These are phyloP conservation scores for Drosophila nannoptera DNA, from an alignment of 1,140 invertebrate genomes.

Conservation along the genomic window DNA sequence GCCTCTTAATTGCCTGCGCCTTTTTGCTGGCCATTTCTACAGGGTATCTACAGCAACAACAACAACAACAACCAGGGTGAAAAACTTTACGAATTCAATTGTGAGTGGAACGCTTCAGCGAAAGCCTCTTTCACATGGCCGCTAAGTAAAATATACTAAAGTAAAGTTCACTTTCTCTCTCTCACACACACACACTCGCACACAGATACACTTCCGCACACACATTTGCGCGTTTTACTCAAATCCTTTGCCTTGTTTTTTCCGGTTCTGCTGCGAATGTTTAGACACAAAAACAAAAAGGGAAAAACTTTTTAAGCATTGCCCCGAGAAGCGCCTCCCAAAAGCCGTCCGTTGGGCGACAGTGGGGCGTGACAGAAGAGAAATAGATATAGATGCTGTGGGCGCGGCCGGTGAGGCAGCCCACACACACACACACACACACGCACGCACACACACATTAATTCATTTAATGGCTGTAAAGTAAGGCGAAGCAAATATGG, in stretches of 20 bases:
- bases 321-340: slow-evolving; percentile 28
- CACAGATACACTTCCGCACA: slow-evolving; percentile 41
- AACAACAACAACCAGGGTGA: background rate
- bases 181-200: slow-evolving; percentile 33
- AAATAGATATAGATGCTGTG: background rate
- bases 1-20: too few species aligned
- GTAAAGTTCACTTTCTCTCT: slow-evolving; percentile 45
- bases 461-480: slow-evolving; percentile 64
- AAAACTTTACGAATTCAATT: slow-evolving; percentile 47
- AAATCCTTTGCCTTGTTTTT: slow-evolving; percentile 19
- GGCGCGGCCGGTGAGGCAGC: background rate
- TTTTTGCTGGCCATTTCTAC: background rate
- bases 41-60: slow-evolving; percentile 17
- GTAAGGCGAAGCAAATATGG: slow-evolving; percentile 40
- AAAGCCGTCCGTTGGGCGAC: too few species aligned
- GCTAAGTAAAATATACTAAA: slow-evolving; percentile 40
- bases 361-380: background rate
- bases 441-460: slow-evolving; percentile 41
- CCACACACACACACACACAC: background rate
- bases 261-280: slow-evolving; percentile 40
- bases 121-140: slow-evolving; percentile 38
- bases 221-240: slow-evolving; percentile 33
- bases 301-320: slow-evolving; percentile 38
- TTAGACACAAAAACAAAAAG: slow-evolving; percentile 41
- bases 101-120: slow-evolving; percentile 22